Percentiles rank a stretch among this genome's conserved stretches.
Evolutionary conservation across 2,797 vertebrate species (phyloP).

Genomic region (Acanthopagrus latus): DNA sequence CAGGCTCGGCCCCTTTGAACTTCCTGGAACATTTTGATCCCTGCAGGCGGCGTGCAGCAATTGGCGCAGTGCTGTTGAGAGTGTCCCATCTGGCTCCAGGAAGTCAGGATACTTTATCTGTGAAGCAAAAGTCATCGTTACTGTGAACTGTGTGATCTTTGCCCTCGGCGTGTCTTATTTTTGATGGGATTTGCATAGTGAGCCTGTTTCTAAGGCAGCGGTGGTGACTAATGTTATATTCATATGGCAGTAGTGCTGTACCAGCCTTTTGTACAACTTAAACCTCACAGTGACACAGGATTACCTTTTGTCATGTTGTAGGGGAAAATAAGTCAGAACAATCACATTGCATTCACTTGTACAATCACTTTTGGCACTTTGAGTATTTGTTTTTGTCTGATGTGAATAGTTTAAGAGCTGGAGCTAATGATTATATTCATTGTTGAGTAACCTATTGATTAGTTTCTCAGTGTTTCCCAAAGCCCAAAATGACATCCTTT

Average conservation of each 20-base stretch:
- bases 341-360: neutral
- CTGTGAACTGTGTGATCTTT: slow-evolving; percentile 16
- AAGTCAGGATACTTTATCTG: slow-evolving; percentile 21
- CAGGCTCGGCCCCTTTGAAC: slow-evolving; percentile 63
- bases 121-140: slow-evolving; percentile 15
- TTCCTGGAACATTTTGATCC: slow-evolving; percentile 57
- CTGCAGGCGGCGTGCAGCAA: slow-evolving; percentile 39
- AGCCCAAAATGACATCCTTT: no score
- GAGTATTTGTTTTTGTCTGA: neutral
- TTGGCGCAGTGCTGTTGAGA: slow-evolving; percentile 20
- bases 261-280: no score
- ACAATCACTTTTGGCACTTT: neutral
- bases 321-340: neutral
- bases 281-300: neutral
- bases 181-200: slow-evolving; percentile 26
- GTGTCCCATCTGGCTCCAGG: slow-evolving; percentile 34
- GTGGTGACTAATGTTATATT: neutral
- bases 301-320: neutral
- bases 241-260: neutral
- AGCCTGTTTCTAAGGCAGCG: slow-evolving; percentile 1
- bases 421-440: no score
- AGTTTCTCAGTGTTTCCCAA: no score
- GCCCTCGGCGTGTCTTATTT: slow-evolving; percentile 5
- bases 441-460: no score
- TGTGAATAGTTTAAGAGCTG: neutral